Percentiles rank a stretch among this genome's conserved stretches.
Conservation (phyloP, 2,888 invertebrate species). For the Zele albiditarsus region DNA sequence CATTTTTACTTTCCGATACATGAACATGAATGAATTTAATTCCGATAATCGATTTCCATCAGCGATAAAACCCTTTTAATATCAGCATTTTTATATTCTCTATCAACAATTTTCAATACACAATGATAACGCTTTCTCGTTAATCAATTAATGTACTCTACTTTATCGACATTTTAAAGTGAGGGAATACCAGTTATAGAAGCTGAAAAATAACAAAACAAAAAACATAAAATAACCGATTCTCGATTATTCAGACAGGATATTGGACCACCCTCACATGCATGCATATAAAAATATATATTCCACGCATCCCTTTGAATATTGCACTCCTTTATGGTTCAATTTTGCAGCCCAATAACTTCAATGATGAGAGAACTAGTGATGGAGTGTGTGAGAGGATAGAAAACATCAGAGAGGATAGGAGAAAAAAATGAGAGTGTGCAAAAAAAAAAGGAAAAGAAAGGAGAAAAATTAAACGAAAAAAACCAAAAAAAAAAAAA, state of each 20-base stretch:
- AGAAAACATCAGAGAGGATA: background rate
- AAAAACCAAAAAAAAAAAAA: background rate
- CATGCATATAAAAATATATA: background rate
- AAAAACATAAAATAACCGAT: background rate
- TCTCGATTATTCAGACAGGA: background rate
- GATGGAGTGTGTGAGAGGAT: background rate
- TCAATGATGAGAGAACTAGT: background rate
- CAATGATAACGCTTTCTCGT: background rate
- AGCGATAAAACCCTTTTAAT: background rate
- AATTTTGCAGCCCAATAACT: background rate
- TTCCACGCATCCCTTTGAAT: background rate
- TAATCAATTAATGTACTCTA: background rate
- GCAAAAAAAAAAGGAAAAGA: background rate
- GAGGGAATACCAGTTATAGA: background rate
- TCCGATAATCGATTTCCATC: background rate
- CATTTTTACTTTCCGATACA: background rate
- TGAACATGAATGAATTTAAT: background rate
- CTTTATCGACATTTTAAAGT: background rate
- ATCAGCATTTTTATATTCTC: background rate
- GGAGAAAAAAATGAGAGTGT: background rate
- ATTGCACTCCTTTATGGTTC: background rate
- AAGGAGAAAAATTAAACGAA: background rate
- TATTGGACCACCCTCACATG: background rate
- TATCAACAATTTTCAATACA: background rate
- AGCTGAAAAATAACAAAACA: background rate